These are phyloP conservation scores for Theonella swinhoei DNA, from an alignment of 37 sponge, comb jelly and placozoan species.

Conservation along the genomic window DNA sequence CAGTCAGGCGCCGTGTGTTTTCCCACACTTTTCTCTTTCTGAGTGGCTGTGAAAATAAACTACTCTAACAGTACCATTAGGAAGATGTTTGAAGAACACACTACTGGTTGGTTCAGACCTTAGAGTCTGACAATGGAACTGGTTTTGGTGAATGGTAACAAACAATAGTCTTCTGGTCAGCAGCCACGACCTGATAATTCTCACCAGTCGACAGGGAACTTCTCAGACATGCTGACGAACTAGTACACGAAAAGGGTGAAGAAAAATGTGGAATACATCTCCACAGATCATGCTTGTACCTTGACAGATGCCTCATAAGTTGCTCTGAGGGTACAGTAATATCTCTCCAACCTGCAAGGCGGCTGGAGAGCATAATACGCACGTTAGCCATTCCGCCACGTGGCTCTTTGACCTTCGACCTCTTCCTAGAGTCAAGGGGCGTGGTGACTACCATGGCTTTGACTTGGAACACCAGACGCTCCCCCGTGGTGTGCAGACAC, in stretches of 20 bases:
- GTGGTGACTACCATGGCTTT: too few species aligned
- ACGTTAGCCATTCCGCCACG: too few species aligned
- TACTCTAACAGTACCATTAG: neutral
- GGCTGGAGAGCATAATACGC: too few species aligned
- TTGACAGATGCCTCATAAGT: neutral
- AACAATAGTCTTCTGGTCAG: conserved; percentile 51
- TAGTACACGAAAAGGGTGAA: neutral
- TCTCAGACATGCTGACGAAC: too few species aligned
- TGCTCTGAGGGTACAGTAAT: neutral
- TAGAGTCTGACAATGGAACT: neutral
- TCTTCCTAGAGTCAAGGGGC: too few species aligned
- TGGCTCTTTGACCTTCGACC: too few species aligned
- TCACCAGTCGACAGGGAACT: too few species aligned
- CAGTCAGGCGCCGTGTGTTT: neutral
- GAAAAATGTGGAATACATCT: neutral
- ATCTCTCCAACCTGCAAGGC: neutral
- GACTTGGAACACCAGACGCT: too few species aligned
- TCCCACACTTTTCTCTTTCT: neutral
- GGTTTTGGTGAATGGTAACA: conserved; percentile 41
- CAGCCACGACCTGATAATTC: conserved; percentile 20
- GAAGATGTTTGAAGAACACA: neutral
- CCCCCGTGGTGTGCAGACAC: conserved; percentile 63
- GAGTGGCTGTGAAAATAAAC: neutral
- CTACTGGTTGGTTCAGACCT: conserved; percentile 11
- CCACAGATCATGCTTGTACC: neutral